Percentiles rank a stretch among this genome's conserved stretches.
Evolutionary conservation across 2,888 invertebrate species (phyloP).

Genomic region (Perizoma affinitatum): DNA sequence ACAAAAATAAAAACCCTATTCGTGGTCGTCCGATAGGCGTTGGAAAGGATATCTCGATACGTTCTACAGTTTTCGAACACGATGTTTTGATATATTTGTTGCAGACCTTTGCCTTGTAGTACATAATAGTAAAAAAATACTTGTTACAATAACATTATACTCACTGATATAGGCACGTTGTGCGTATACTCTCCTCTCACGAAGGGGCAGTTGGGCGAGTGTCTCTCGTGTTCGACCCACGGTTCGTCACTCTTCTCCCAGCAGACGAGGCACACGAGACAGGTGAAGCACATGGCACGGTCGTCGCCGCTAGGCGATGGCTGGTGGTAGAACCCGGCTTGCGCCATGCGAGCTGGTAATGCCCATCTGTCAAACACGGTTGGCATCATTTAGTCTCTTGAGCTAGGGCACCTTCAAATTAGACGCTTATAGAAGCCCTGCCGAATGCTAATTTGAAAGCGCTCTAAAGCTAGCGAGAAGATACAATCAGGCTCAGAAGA

Average conservation of each 20-base stretch:
- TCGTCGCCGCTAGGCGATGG: conserved; percentile 95
- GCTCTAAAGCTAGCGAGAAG: no score
- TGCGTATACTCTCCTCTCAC: conserved; percentile 97
- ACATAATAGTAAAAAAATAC: neutral
- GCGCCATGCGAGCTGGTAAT: conserved; percentile 97
- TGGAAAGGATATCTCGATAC: no score
- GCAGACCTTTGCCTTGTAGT: no score
- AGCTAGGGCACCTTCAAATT: no score
- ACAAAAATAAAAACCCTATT: no score
- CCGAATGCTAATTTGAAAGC: no score
- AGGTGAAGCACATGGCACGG: conserved; percentile 98
- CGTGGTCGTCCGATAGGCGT: no score
- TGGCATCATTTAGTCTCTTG: no score
- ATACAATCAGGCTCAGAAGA: no score
- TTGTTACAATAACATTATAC: conserved; percentile 34
- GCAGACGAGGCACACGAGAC: conserved; percentile 96
- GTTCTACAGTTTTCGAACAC: no score
- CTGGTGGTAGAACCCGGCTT: conserved; percentile 98
- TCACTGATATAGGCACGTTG: conserved; percentile 93
- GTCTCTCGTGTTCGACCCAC: conserved; percentile 98
- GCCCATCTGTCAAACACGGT: conserved; percentile 89
- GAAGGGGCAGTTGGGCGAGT: conserved; percentile 96
- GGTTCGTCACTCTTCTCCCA: conserved; percentile 99
- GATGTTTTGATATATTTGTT: no score
- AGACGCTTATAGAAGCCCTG: no score